Evolutionary conservation across 2,113 vertebrate genomes (phyloP).

Genomic region (Equus przewalskii): DNA sequence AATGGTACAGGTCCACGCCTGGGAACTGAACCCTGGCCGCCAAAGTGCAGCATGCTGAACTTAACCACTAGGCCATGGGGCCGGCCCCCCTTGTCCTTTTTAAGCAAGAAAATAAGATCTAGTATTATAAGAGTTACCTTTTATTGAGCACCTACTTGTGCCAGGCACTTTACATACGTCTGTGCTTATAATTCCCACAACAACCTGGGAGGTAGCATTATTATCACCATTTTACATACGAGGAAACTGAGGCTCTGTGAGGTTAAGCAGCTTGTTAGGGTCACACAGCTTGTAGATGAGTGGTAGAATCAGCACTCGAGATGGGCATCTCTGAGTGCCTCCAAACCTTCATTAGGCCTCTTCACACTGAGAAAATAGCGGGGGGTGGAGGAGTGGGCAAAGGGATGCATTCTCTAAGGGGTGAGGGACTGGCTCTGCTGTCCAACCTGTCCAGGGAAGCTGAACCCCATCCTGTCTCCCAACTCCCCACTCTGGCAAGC

Average conservation of each 20-base stretch:
- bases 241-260: constrained; percentile 65
- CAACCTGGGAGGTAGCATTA: constrained; percentile 71
- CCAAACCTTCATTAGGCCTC: constrained; percentile 30
- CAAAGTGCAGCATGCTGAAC: too few relatives aligned
- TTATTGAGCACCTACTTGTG: constrained; percentile 81
- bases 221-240: constrained; percentile 35
- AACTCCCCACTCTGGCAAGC: not conserved
- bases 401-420: not conserved
- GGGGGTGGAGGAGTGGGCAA: not conserved
- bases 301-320: not conserved
- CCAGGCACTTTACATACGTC: constrained; percentile 74
- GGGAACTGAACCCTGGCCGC: too few relatives aligned
- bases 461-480: not conserved
- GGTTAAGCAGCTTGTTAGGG: constrained; percentile 46
- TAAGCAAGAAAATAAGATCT: constrained; percentile 26
- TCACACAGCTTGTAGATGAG: constrained; percentile 39
- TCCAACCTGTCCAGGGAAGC: not conserved
- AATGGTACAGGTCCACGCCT: too few relatives aligned
- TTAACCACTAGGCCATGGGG: too few relatives aligned
- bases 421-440: not conserved
- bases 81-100: not conserved
- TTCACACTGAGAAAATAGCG: constrained; percentile 21
- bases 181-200: constrained; percentile 69
- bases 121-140: constrained; percentile 62
- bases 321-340: not conserved